These are phyloP conservation scores for Coelinius sp. DNA, from an alignment of 2,888 invertebrate genomes.

Conservation along the genomic window DNA sequence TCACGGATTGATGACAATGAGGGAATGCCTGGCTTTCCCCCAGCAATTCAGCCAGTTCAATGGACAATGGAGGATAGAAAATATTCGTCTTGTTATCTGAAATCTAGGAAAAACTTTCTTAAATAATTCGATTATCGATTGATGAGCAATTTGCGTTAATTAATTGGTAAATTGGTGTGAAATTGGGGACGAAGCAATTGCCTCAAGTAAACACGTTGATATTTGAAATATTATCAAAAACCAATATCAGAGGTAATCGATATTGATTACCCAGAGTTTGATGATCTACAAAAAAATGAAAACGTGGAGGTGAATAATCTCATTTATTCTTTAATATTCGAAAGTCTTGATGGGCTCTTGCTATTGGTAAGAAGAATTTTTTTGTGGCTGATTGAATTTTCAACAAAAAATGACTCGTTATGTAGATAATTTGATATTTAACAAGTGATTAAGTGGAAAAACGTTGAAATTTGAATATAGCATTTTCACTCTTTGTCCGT, in stretches of 20 bases:
- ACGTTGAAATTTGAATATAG: no score
- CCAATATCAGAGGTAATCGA: background rate
- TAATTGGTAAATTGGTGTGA: background rate
- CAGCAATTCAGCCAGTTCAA: background rate
- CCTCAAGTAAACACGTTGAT: background rate
- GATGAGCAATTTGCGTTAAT: background rate
- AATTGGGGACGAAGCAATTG: background rate
- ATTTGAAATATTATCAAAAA: background rate
- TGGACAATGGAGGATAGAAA: slow-evolving; percentile 2
- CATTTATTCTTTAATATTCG: background rate
- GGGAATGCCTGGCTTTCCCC: slow-evolving; percentile 10
- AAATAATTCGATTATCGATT: background rate
- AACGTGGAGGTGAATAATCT: background rate
- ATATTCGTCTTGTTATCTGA: background rate
- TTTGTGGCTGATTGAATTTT: no score
- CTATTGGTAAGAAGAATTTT: no score
- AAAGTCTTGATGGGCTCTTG: background rate
- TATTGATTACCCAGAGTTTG: background rate
- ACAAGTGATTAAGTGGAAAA: no score
- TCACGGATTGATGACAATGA: slow-evolving; percentile 4
- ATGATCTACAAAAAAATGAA: background rate
- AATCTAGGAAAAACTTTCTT: background rate
- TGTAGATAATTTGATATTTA: no score
- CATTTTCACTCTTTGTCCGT: no score
- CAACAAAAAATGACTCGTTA: no score